Evolutionary conservation across 2,113 vertebrate genomes (phyloP).

Genomic region (Taurulus bubalis): DNA sequence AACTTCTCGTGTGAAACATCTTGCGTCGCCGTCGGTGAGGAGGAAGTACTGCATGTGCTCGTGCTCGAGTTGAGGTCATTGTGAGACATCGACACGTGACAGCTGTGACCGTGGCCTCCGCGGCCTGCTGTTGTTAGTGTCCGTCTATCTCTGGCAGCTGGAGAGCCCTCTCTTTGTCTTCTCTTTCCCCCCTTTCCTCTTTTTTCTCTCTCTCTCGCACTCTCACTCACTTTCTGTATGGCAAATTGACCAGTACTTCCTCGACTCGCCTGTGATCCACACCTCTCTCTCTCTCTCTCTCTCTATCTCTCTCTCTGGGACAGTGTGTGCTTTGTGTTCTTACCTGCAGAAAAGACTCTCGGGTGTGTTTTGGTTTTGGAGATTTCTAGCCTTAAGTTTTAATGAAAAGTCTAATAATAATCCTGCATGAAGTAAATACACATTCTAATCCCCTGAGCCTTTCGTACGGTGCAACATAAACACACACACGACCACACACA

Average conservation of each 20-base stretch:
- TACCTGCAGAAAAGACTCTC: conserved; percentile 48
- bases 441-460: conserved; percentile 9
- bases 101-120: conserved; percentile 63
- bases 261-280: conserved; percentile 32
- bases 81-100: conserved; percentile 59
- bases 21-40: conserved; percentile 27
- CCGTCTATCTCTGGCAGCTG: conserved; percentile 53
- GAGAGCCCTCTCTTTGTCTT: conserved; percentile 30
- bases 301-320: conserved; percentile 18
- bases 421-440: conserved; percentile 32
- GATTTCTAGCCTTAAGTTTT: conserved; percentile 52
- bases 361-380: conserved; percentile 49
- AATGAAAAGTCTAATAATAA: conserved; percentile 68
- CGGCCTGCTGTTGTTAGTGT: conserved; percentile 47
- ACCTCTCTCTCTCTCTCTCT: conserved; percentile 25
- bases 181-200: conserved; percentile 30
- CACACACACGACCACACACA: neutral
- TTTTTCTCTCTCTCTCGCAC: too few species aligned
- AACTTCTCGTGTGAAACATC: conserved; percentile 31
- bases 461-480: neutral
- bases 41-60: conserved; percentile 33
- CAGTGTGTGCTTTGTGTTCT: conserved; percentile 51
- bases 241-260: conserved; percentile 58
- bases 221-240: conserved; percentile 25
- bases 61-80: conserved; percentile 54